These are phyloP conservation scores for Drosophila suzukii DNA, from an alignment of 1,140 invertebrate species.

Conservation along the genomic window DNA sequence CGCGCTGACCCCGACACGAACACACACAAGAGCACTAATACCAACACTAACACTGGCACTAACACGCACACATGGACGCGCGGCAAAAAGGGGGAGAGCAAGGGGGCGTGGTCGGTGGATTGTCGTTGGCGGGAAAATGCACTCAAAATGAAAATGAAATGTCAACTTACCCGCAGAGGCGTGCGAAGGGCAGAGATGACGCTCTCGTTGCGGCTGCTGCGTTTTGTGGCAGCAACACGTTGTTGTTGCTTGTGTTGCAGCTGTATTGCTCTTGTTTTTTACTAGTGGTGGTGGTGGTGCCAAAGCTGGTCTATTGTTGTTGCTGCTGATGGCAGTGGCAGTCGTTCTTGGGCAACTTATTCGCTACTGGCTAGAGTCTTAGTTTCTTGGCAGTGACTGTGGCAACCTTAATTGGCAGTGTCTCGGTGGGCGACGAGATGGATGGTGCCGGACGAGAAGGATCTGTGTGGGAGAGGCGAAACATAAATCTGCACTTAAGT, in stretches of 20 bases:
- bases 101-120: background rate
- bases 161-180: slow-evolving; percentile 73
- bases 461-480: slow-evolving; percentile 3
- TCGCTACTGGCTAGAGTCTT: slow-evolving; percentile 20
- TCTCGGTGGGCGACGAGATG: slow-evolving; percentile 16
- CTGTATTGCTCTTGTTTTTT: slow-evolving; percentile 6
- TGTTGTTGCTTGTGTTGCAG: slow-evolving; percentile 47
- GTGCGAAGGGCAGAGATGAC: slow-evolving; percentile 58
- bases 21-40: background rate
- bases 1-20: slow-evolving; percentile 55
- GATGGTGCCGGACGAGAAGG: background rate
- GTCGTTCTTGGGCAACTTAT: slow-evolving; percentile 21
- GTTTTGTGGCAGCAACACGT: slow-evolving; percentile 44
- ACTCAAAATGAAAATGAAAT: slow-evolving; percentile 71
- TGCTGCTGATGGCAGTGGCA: background rate
- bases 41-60: background rate
- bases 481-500: slow-evolving; percentile 54
- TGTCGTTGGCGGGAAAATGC: slow-evolving; percentile 47
- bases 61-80: background rate
- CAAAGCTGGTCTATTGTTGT: background rate
- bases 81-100: too few species aligned
- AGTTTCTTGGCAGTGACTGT: slow-evolving; percentile 32
- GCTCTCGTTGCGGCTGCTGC: slow-evolving; percentile 29
- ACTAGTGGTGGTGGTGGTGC: background rate
- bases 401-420: slow-evolving; percentile 54